Base-by-base conservation (phyloP, 1,140 invertebrate species). In the Gyrodactylus salaris region DNA sequence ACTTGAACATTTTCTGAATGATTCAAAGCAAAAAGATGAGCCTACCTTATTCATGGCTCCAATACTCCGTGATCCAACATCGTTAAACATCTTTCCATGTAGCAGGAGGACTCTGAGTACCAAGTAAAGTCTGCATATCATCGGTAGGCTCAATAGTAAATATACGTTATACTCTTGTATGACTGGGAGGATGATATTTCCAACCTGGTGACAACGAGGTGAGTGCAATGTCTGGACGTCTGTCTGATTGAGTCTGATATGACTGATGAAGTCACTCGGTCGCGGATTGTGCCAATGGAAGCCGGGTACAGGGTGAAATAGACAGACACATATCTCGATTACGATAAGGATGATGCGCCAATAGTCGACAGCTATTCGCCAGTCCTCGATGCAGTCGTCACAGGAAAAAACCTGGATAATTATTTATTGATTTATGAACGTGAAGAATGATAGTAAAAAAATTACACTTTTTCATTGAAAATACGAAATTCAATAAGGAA, bases 331-430 rank as follows among this genome's bases (percentile, higher is more conserved):
- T 76, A 99, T 83, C 82, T 99, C 94, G 77, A 94, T 84, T 27
- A 85, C 84, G 78, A 99, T 92, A 83, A 94, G 89, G 76, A 86
- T 85, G 82, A 91, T 89, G 80, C 91, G 84, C 82, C 91, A 88
- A 87, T 88, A 93, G 74, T 93, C 97, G 87, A 99, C 93, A 76
- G 94, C 93, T 83, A 99, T 98, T 79, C 93, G 85, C 94, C 94
- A 99, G 84, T 99, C 94, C 82, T 98, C 94, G 72, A 94, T 91
- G 83, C 92, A 95, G 85, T 98, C 98, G 85, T 96, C 91, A 84
- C 94, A 94, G 89, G 94, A 92, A 84, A 94, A 95, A 83, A 95
- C 85, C 91, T 95, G 84, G 34, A 77, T 68, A n/a, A 68, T 26
- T n/a, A n/a, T n/a, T n/a, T n/a, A n/a, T n/a, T n/a, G n/a, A n/a